These are phyloP conservation scores for Sardina pilchardus DNA, from an alignment of 2,113 vertebrate species.

Conservation along the genomic window DNA sequence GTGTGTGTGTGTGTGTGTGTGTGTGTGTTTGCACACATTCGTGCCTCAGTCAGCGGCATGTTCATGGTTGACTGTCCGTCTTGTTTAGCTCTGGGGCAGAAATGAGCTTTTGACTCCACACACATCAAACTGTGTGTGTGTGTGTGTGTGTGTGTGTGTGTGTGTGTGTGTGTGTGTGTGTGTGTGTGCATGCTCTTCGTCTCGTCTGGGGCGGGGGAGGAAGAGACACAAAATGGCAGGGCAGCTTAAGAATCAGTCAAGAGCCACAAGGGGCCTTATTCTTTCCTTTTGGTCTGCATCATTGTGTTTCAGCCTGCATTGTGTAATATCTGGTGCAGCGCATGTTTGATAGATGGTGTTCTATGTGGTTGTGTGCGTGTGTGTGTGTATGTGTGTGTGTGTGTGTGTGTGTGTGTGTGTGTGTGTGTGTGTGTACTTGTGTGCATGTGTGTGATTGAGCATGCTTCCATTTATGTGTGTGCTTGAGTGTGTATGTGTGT, in stretches of 20 bases:
- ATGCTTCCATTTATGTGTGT: background rate
- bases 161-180: conserved; percentile 19
- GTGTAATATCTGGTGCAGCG: background rate
- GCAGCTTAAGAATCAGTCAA: too few species aligned
- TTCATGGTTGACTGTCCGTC: background rate
- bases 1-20: conserved; percentile 4
- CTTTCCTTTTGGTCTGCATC: background rate
- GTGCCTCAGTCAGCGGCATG: background rate
- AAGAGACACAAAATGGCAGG: background rate
- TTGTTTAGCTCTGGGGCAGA: background rate
- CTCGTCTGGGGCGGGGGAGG: too few species aligned
- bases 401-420: background rate
- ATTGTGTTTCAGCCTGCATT: background rate
- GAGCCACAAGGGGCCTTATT: background rate
- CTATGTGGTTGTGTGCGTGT: background rate
- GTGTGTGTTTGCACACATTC: background rate
- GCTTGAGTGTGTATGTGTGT: background rate
- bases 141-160: conserved; percentile 20
- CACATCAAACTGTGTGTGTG: background rate
- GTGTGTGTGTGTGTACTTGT: background rate
- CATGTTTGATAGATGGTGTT: background rate
- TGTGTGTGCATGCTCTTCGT: background rate
- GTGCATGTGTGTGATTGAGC: background rate
- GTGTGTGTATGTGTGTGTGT: background rate
- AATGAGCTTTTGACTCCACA: background rate